Evolutionary conservation across 2,888 invertebrate species (phyloP).

Genomic region (Drosophila kanekoi): DNA sequence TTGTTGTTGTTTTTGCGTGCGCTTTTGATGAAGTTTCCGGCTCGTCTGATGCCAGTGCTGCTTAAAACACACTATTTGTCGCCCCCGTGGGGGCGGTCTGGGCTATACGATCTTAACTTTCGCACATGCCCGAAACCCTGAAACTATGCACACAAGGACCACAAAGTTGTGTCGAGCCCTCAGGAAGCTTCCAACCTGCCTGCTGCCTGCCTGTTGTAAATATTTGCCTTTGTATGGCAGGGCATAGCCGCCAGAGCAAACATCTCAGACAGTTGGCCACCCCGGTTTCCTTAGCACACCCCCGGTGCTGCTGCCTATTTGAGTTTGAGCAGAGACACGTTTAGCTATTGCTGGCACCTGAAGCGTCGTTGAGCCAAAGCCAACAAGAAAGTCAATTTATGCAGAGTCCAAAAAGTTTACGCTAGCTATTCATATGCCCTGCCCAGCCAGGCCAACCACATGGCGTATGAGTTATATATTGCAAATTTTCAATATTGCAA

Average conservation of each 20-base stretch:
- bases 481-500: slow-evolving; percentile 42
- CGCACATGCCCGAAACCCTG: slow-evolving; percentile 47
- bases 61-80: slow-evolving; percentile 48
- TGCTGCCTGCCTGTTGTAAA: slow-evolving; percentile 51
- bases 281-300: not conserved
- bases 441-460: slow-evolving; percentile 2
- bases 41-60: slow-evolving; percentile 22
- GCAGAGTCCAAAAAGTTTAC: slow-evolving; percentile 27
- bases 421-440: not conserved
- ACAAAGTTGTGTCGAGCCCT: slow-evolving; percentile 47
- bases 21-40: slow-evolving; percentile 74
- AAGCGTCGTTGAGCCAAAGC: slow-evolving; percentile 32
- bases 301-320: slow-evolving; percentile 1
- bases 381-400: slow-evolving; percentile 55
- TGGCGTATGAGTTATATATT: slow-evolving; percentile 38
- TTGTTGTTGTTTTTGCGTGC: slow-evolving; percentile 56
- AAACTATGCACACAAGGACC: slow-evolving; percentile 64
- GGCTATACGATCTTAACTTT: slow-evolving; percentile 54
- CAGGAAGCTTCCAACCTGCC: slow-evolving; percentile 9
- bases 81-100: slow-evolving; percentile 11
- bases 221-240: slow-evolving; percentile 72
- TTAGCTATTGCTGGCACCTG: slow-evolving; percentile 45
- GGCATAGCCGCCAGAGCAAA: slow-evolving; percentile 52
- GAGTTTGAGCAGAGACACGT: slow-evolving; percentile 30
- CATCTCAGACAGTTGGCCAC: slow-evolving; percentile 57